A percentile compares a stretch with the other conserved stretches of the same genome.
These are phyloP conservation scores for Mesitornis unicolor DNA, from an alignment of 2,113 vertebrate genomes.

Conservation along the genomic window DNA sequence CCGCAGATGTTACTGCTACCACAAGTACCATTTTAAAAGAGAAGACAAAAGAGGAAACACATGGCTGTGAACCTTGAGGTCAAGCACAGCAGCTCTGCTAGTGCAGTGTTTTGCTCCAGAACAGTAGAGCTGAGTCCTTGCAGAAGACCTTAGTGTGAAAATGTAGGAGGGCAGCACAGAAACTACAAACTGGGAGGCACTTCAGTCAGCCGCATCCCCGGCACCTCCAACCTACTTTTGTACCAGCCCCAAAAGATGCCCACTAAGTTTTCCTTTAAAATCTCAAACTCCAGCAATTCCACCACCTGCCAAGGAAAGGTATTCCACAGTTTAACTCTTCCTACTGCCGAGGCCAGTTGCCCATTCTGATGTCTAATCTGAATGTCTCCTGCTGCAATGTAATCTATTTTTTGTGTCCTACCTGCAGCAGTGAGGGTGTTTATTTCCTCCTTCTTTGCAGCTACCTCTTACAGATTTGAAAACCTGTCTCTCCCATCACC, in stretches of 20 bases:
- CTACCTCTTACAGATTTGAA: background rate
- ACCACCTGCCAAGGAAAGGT: background rate
- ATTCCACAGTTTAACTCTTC: background rate
- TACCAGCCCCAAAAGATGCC: background rate
- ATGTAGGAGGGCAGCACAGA: rapidly evolving
- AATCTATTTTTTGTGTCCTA: background rate
- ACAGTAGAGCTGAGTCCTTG: background rate
- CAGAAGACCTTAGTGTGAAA: background rate
- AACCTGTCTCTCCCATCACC: background rate
- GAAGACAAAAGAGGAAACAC: background rate
- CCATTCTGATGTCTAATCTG: background rate
- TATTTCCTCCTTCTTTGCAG: background rate
- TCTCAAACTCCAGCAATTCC: background rate
- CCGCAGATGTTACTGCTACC: background rate
- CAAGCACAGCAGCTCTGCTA: background rate
- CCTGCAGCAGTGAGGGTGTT: background rate
- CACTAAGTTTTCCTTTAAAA: background rate
- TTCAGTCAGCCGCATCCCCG: background rate
- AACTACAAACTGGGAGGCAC: background rate
- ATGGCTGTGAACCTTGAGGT: background rate
- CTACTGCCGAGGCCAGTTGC: background rate
- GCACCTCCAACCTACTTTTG: background rate
- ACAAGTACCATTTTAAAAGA: background rate
- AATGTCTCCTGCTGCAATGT: background rate
- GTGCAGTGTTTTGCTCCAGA: background rate